Evolutionary conservation across 2,888 invertebrate species (phyloP), one percentile per base, ranked within the genome.

Genomic region (Pterostichus madidus): DNA sequence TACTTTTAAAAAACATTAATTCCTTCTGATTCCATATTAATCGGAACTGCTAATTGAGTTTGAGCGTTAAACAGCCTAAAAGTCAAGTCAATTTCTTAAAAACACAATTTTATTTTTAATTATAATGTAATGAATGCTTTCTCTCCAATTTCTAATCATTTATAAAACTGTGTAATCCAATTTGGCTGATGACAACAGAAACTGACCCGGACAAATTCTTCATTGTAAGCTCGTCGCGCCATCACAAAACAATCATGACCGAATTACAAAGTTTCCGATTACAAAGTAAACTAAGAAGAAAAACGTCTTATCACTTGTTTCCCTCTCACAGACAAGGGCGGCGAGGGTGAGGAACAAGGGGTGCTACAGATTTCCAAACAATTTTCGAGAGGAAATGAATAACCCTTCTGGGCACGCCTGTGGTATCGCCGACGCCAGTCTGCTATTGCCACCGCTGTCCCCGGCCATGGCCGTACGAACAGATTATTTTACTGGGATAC

Each of bases 301-400:
- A 71, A 71, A 44, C 44, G 46, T 71, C 71, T 71, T 71, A 71
- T 71, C 71, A 49, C 71, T 44, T 68, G 68, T 68, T 68, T 32
- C 31, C 39, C 46, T 71, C 11, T 17, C 0, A 17, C 13, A 7
- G 8, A 59, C 8, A 1, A 11, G 6, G 6, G 49, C 49, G n/a
- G 11, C 0, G 13, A 10, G 49, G n/a, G 13, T n/a, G 35, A 32
- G 32, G 32, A 64, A 10, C 64, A 64, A 32, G 8, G 64, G 35
- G 32, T 13, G 35, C 13, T 44, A 53, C 52, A 75, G 75, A 75
- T 75, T 75, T 13, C 53, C 49, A 53, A 75, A 75, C 75, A 75
- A 75, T 75, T 75, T 75, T 75, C 75, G 31, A 75, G 75, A 75
- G 75, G 75, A 75, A 75, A 75, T 75, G 75, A 75, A 75, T 75